These are phyloP conservation scores for Pararge aegeria DNA, from an alignment of 1,140 invertebrate genomes.

Conservation along the genomic window DNA sequence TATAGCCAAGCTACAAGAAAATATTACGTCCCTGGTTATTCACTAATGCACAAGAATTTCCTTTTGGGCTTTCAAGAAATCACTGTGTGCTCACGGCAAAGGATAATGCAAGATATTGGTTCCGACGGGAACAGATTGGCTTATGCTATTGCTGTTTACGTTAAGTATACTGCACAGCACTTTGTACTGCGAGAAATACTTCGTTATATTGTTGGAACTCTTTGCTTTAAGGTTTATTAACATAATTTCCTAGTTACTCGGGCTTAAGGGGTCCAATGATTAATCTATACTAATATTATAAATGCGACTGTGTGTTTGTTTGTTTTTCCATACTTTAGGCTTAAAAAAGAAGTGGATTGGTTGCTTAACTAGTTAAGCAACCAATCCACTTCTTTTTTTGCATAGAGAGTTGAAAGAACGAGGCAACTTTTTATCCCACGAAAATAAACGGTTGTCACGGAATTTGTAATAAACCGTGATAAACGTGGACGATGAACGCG, in stretches of 20 bases:
- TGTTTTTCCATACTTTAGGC: no score
- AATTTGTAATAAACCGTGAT: no score
- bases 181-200: neutral
- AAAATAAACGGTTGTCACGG: no score
- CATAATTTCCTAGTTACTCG: neutral
- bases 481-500: no score
- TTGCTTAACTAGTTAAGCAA: no score
- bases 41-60: constrained; percentile 20
- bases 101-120: constrained; percentile 24
- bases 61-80: constrained; percentile 23
- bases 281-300: no score
- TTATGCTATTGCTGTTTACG: constrained; percentile 1
- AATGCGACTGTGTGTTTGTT: no score
- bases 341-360: no score
- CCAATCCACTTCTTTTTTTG: no score
- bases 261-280: no score
- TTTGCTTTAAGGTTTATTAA: neutral
- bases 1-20: constrained; percentile 4
- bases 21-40: constrained; percentile 9
- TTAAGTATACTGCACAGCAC: neutral
- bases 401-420: no score
- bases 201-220: neutral
- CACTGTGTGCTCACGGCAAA: constrained; percentile 21
- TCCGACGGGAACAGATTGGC: constrained; percentile 17
- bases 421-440: no score